phyloP scores from a whole-genome alignment of 2,888 invertebrate species.

The Linnaemya vulpina region DNA sequence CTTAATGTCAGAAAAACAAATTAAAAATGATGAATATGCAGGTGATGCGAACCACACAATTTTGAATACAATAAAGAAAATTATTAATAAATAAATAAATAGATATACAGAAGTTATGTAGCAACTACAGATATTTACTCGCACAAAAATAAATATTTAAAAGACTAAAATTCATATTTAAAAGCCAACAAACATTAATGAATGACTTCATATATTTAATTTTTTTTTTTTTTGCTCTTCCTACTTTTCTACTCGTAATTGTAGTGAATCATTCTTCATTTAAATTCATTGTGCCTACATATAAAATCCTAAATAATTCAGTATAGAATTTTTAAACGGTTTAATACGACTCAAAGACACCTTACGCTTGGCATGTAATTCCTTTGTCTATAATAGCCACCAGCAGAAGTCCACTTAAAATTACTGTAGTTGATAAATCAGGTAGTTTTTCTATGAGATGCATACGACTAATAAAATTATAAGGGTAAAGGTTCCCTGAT shows the following conservation, averaged over 20 bases:
- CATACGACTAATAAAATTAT: no score
- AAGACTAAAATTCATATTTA: slow-evolving; percentile 17
- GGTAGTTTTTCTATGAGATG: no score
- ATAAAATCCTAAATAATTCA: not conserved
- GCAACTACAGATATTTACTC: slow-evolving; percentile 7
- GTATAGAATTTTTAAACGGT: not conserved
- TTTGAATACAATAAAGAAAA: not conserved
- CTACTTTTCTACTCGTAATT: not conserved
- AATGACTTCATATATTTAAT: slow-evolving; percentile 37
- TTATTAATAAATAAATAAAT: slow-evolving; percentile 2
- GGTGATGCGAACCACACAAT: slow-evolving; percentile 54
- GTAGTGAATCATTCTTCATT: slow-evolving; percentile 52
- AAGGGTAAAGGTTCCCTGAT: no score
- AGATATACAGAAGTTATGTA: not conserved
- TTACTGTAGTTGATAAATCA: no score
- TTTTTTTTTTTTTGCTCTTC: slow-evolving; percentile 13
- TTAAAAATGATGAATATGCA: slow-evolving; percentile 52
- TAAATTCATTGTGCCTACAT: slow-evolving; percentile 29
- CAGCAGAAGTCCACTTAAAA: no score
- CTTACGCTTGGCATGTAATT: not conserved
- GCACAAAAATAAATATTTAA: slow-evolving; percentile 16
- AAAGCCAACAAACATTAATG: slow-evolving; percentile 44
- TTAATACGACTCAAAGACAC: not conserved
- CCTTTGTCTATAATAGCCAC: no score
- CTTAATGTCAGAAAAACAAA: slow-evolving; percentile 5